These are phyloP conservation scores for Gorsachius magnificus DNA, from an alignment of 2,797 vertebrate species.

Conservation along the genomic window DNA sequence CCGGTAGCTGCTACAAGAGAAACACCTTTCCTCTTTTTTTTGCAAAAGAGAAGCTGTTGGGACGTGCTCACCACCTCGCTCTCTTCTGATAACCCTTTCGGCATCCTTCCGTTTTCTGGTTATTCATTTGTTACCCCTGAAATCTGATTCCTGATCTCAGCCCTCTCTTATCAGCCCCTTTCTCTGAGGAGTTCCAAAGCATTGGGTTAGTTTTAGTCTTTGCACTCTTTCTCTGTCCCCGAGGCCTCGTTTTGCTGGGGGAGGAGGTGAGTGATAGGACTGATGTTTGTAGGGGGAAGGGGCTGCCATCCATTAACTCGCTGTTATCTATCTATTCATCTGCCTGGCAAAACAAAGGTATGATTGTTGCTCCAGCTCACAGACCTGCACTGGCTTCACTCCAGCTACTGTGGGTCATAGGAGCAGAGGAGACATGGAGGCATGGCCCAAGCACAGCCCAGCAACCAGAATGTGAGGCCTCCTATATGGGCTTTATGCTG, in stretches of 20 bases:
- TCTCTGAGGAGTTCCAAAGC: slow-evolving; percentile 30
- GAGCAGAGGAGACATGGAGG: not conserved
- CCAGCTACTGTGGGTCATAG: slow-evolving; percentile 1
- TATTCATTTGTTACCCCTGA: slow-evolving; percentile 50
- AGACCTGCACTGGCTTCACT: slow-evolving; percentile 16
- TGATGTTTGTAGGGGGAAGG: not conserved
- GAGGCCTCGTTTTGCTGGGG: slow-evolving; percentile 20
- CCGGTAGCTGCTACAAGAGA: not conserved
- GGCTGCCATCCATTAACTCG: slow-evolving; percentile 39
- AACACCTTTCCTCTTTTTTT: not conserved
- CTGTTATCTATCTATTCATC: slow-evolving; percentile 53
- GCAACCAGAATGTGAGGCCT: not conserved
- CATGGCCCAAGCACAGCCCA: not conserved
- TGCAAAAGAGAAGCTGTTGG: slow-evolving; percentile 11
- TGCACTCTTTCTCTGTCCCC: not conserved
- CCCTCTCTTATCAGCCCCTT: slow-evolving; percentile 41
- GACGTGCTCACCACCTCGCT: slow-evolving; percentile 10
- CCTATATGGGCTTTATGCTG: not conserved
- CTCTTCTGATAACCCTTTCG: slow-evolving; percentile 28
- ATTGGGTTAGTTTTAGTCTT: slow-evolving; percentile 43
- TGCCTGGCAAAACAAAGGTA: slow-evolving; percentile 40
- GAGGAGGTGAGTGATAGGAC: slow-evolving; percentile 50
- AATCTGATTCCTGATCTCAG: slow-evolving; percentile 57
- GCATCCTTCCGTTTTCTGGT: slow-evolving; percentile 53
- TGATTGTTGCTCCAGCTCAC: slow-evolving; percentile 32